Evolutionary conservation across 2,113 vertebrate genomes (phyloP), one percentile per base, ranked within the genome.

Genomic region (Xyliphius kryptos): DNA sequence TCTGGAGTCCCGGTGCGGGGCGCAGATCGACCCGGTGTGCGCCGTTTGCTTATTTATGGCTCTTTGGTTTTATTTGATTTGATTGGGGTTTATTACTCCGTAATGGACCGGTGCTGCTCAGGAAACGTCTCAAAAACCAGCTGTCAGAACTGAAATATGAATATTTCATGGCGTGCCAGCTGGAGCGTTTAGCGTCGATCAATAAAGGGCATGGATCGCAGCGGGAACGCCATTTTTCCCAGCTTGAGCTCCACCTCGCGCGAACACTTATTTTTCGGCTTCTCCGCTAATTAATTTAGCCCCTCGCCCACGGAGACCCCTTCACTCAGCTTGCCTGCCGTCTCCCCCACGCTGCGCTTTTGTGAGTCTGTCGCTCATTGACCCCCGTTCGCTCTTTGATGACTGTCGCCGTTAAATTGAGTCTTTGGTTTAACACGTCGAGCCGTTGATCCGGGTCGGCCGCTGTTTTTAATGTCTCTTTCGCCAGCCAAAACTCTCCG

Each of bases 181-280:
- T 83, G 78, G 74, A 74, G 75, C 69, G 63, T 80, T 84, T 80
- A 79, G 75, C 74, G 73, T 59, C 74, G 81, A 82, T 85, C 86
- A 81, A 83, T 82, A 74, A 66, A 74, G 61, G 58, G 62, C 61
- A 72, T 51, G 38, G 53, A 78, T 70, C 77, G 57, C 81, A 77
- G 81, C 70, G 69, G 76, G 81, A 65, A 51, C 70, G 64, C 66
- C 76, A 77, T 80, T 82, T 81, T 81, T 79, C 81, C 68, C 76
- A 76, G 77, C 37, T 14, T 75, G 75, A 76, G 73, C 68, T 69
- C 20, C 66, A 67, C 74, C 74, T 80, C 75, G 74, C 69, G 67
- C 70, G 67, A 76, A 74, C 67, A 60, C 81, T 77, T 79, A 74
- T 59, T n/a, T 19, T 44, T n/a, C 68, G 79, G 72, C 79, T 71